Percentiles rank a stretch among this genome's conserved stretches.
These are phyloP conservation scores for Octodonta nipae DNA, from an alignment of 2,888 invertebrate genomes.

Conservation along the genomic window DNA sequence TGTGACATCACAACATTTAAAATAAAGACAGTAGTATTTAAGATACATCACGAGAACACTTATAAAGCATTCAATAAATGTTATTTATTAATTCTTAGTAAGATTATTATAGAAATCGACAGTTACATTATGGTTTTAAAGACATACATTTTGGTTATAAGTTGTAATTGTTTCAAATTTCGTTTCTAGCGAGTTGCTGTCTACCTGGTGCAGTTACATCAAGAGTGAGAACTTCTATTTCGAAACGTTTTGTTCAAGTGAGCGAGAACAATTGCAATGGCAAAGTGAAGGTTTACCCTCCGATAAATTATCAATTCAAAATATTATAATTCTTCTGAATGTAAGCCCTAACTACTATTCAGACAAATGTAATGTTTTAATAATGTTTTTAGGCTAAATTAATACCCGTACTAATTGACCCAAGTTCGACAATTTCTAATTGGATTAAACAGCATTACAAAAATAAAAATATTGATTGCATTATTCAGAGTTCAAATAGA, in stretches of 20 bases:
- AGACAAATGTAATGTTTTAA: slow-evolving; percentile 3
- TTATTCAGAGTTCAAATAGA: slow-evolving; percentile 63
- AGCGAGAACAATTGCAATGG: slow-evolving; percentile 73
- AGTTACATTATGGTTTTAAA: no score
- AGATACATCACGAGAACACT: no score
- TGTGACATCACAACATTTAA: no score
- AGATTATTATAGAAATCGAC: no score
- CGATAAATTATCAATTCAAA: slow-evolving; percentile 66
- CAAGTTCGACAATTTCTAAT: slow-evolving; percentile 65
- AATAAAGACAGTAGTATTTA: no score
- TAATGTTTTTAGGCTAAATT: slow-evolving; percentile 34
- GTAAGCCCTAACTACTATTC: slow-evolving; percentile 32
- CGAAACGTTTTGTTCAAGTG: slow-evolving; percentile 46
- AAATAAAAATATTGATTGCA: slow-evolving; percentile 55
- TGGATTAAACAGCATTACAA: slow-evolving; percentile 68
- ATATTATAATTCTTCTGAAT: slow-evolving; percentile 65
- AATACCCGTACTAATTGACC: slow-evolving; percentile 76
- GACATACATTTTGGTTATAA: no score
- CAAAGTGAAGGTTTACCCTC: slow-evolving; percentile 71
- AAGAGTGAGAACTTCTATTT: slow-evolving; percentile 38
- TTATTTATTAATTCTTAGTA: no score
- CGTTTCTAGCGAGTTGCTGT: slow-evolving; percentile 24
- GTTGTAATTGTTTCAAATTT: no score
- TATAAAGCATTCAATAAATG: no score
- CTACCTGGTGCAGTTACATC: slow-evolving; percentile 27